Evolutionary conservation across 2,888 invertebrate genomes (phyloP).

Genomic region (Sinohyriopsis cumingii): DNA sequence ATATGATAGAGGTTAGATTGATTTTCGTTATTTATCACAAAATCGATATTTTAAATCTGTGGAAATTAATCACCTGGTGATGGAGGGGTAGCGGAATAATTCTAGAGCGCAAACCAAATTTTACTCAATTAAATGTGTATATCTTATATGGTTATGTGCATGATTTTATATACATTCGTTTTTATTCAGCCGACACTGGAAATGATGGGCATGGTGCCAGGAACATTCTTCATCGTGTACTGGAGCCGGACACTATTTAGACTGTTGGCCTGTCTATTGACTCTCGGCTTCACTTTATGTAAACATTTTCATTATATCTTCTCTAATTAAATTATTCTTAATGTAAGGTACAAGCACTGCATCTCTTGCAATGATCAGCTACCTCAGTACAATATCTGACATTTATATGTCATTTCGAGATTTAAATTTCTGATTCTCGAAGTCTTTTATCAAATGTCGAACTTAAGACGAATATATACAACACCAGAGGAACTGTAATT

Average conservation of each 20-base stretch:
- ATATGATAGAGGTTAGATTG: too few relatives aligned
- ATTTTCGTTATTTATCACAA: too few relatives aligned
- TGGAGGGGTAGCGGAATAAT: too few relatives aligned
- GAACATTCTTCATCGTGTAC: constrained; percentile 37
- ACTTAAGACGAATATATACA: background rate
- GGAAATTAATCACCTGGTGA: too few relatives aligned
- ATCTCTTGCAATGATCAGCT: background rate
- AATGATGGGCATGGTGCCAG: constrained; percentile 37
- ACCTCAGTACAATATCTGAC: background rate
- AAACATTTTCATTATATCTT: background rate
- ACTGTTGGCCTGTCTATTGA: constrained; percentile 14
- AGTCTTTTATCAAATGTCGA: background rate
- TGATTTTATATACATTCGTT: too few relatives aligned
- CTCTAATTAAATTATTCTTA: too few relatives aligned
- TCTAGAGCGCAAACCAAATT: too few relatives aligned
- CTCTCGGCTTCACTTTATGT: constrained; percentile 29
- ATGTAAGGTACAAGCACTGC: too few relatives aligned
- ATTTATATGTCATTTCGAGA: background rate
- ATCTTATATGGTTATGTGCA: too few relatives aligned
- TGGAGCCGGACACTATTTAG: constrained; percentile 25
- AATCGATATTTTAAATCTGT: too few relatives aligned
- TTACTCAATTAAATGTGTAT: too few relatives aligned
- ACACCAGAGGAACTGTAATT: background rate
- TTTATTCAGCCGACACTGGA: constrained; percentile 28
- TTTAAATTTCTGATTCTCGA: too few relatives aligned